Percentiles rank a stretch among this genome's conserved stretches.
phyloP scores from a whole-genome alignment of 2,888 invertebrate species.

The Invenusta paracnida region DNA sequence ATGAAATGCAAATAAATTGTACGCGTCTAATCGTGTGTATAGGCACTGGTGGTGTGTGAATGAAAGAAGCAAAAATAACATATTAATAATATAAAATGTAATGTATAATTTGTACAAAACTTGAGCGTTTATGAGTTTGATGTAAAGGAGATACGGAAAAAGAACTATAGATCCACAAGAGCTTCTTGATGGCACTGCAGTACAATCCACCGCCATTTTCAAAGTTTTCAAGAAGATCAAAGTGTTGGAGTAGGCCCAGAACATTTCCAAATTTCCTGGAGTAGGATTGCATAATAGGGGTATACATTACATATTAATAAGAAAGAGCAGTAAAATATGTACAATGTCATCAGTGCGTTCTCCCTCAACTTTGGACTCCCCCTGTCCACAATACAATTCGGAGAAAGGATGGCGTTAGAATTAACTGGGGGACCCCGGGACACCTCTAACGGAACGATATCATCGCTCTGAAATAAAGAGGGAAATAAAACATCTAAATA shows the following conservation, averaged over 20 bases:
- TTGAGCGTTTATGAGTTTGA: no score
- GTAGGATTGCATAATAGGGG: no score
- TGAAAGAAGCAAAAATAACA: not conserved
- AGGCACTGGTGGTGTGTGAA: not conserved
- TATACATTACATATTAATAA: not conserved
- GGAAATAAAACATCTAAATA: not conserved
- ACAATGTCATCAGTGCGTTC: not conserved
- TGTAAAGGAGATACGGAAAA: no score
- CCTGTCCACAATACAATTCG: not conserved
- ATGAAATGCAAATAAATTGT: not conserved
- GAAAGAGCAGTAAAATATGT: not conserved
- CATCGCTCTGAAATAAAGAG: slow-evolving; percentile 29
- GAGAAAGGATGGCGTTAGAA: not conserved
- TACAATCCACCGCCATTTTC: not conserved
- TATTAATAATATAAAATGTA: no score
- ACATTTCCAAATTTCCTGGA: not conserved
- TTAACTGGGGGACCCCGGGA: not conserved
- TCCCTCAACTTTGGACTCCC: slow-evolving; percentile 23
- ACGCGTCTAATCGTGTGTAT: not conserved
- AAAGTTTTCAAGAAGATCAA: not conserved
- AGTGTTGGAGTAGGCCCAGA: not conserved
- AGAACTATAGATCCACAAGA: no score
- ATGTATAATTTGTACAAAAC: not conserved
- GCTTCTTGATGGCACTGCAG: not conserved
- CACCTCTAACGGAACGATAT: slow-evolving; percentile 17